phyloP scores from a whole-genome alignment of 2,113 vertebrate species.

The Microcebus griseorufus region DNA sequence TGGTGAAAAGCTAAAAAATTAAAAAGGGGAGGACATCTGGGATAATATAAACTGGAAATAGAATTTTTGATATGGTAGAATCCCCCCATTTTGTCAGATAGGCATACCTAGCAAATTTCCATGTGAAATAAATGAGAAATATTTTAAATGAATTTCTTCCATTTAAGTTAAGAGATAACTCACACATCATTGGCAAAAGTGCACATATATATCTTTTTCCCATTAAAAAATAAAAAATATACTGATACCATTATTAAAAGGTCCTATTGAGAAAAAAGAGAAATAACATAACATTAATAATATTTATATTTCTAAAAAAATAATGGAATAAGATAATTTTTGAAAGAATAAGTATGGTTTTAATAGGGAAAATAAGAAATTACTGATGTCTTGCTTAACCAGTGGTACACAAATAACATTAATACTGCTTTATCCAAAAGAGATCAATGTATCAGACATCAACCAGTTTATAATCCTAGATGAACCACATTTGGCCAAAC shows the following conservation, averaged over 20 bases:
- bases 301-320: conserved; percentile 23
- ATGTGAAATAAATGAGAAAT: background rate
- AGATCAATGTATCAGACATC: background rate
- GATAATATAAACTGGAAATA: background rate
- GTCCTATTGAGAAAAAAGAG: background rate
- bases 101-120: background rate
- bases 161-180: conserved; percentile 15
- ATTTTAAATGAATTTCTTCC: background rate
- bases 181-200: background rate
- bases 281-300: background rate
- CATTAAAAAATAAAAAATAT: background rate
- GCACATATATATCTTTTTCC: background rate
- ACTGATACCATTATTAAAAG: background rate
- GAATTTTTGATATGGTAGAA: background rate
- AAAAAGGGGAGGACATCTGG: background rate
- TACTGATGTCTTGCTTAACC: background rate
- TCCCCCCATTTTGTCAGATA: background rate
- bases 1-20: background rate
- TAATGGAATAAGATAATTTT: background rate
- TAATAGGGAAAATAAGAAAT: background rate
- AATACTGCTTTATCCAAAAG: background rate
- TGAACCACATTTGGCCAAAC: background rate
- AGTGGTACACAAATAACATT: background rate
- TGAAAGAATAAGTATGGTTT: background rate
- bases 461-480: background rate